These are phyloP conservation scores for Rutilus rutilus DNA, from an alignment of 2,113 vertebrate species.

Conservation along the genomic window DNA sequence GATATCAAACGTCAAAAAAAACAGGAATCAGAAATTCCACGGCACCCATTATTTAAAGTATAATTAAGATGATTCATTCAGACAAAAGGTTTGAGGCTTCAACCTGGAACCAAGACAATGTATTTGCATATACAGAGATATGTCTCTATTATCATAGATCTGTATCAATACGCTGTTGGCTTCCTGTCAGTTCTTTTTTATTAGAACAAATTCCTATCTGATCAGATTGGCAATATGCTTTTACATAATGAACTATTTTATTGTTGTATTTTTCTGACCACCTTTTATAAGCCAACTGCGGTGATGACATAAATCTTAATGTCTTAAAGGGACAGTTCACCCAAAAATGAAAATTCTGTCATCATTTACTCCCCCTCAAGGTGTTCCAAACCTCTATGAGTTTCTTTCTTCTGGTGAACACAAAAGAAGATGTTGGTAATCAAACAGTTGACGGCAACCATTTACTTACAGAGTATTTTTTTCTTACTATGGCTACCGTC, in stretches of 20 bases:
- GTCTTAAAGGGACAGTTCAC: too few relatives aligned
- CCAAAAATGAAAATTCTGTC: too few relatives aligned
- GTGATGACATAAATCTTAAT: background rate
- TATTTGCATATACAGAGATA: slow-evolving; percentile 4
- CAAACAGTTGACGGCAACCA: too few relatives aligned
- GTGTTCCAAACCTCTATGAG: too few relatives aligned
- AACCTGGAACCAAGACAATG: background rate
- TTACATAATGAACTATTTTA: background rate
- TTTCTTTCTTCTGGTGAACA: too few relatives aligned
- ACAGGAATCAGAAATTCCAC: slow-evolving; percentile 71
- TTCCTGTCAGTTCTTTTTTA: background rate
- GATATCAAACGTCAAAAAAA: slow-evolving; percentile 67
- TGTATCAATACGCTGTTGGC: background rate
- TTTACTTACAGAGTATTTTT: too few relatives aligned
- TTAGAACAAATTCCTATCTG: background rate
- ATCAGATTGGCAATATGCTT: background rate
- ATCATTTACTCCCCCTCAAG: too few relatives aligned
- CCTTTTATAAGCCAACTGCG: background rate
- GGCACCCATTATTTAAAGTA: slow-evolving; percentile 23
- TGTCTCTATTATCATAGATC: background rate
- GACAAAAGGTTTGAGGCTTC: background rate
- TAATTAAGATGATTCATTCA: slow-evolving; percentile 19
- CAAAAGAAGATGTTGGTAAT: too few relatives aligned
- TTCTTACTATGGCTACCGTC: too few relatives aligned
- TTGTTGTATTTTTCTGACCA: background rate